Conservation (phyloP, 2,888 invertebrate species). For the Platerodrilus igneus region DNA sequence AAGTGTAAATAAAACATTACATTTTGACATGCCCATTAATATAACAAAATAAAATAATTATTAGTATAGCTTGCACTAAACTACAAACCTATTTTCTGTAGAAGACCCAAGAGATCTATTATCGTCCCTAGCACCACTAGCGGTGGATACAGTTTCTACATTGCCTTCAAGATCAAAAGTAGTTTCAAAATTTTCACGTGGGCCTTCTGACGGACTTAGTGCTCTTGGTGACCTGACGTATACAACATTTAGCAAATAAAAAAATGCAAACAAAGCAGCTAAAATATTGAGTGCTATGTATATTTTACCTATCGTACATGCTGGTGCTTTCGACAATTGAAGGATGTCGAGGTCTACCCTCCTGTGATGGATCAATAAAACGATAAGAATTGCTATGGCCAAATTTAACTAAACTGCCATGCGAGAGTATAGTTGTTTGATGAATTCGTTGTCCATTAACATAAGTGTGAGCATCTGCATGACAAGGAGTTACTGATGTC, state of each 20-base stretch:
- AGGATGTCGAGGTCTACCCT: conserved; percentile 72
- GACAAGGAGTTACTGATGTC: conserved; percentile 89
- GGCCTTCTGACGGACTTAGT: conserved; percentile 48
- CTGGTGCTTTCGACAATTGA: conserved; percentile 61
- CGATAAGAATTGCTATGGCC: conserved; percentile 82
- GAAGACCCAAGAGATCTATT: conserved; percentile 61
- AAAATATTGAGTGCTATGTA: conserved; percentile 1
- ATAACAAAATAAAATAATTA: neutral
- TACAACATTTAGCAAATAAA: conserved; percentile 30
- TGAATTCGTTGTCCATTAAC: conserved; percentile 89
- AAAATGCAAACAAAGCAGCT: no score
- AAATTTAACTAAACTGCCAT: conserved; percentile 80
- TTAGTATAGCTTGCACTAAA: no score
- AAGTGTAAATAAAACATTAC: no score
- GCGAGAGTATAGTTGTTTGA: conserved; percentile 87
- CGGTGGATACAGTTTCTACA: conserved; percentile 85
- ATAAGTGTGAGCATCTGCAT: conserved; percentile 89
- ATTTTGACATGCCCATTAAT: neutral
- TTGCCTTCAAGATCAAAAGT: conserved; percentile 89
- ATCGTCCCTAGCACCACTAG: conserved; percentile 70
- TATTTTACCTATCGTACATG: conserved; percentile 74
- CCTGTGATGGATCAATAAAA: conserved; percentile 78
- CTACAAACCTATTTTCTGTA: conserved; percentile 75
- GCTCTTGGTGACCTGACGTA: conserved; percentile 45
- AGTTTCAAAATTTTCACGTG: conserved; percentile 73